Evolutionary conservation across 2,113 vertebrate genomes (phyloP).

Genomic region (rat (Rattus norvegicus)): DNA sequence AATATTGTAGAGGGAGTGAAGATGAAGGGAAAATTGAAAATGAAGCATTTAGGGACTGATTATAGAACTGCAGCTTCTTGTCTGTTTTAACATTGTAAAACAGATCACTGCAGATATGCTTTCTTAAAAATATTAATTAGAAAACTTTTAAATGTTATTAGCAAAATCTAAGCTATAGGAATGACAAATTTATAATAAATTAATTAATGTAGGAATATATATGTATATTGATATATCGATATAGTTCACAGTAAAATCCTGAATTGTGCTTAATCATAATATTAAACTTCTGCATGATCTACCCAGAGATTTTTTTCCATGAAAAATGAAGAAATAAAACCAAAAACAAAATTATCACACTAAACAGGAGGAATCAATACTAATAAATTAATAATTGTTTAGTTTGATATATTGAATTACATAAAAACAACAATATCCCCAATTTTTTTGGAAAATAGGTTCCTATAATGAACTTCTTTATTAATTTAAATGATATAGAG

Average conservation of each 20-base stretch:
- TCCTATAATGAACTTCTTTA: not conserved
- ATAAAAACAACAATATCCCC: not conserved
- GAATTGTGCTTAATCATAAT: not conserved
- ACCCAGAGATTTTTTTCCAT: not conserved
- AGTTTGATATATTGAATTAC: conserved; percentile 14
- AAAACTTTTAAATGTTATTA: not conserved
- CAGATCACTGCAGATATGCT: not conserved
- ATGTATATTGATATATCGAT: not conserved
- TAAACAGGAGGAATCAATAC: not conserved
- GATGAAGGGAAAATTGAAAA: not conserved
- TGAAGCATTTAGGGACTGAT: not conserved
- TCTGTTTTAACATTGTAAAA: not conserved
- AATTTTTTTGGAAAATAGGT: not conserved
- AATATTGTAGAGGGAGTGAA: not conserved
- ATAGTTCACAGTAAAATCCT: not conserved
- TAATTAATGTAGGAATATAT: not conserved
- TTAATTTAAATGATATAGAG: not conserved
- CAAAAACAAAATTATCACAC: not conserved
- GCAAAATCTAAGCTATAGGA: not conserved
- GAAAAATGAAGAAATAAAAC: not conserved
- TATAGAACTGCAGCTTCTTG: not conserved
- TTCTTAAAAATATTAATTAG: conserved; percentile 40
- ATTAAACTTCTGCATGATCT: not conserved
- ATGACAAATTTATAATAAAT: not conserved
- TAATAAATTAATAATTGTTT: conserved; percentile 22